Base-by-base conservation (phyloP, 2,888 invertebrate genomes). In the Loripinus fragilis region DNA sequence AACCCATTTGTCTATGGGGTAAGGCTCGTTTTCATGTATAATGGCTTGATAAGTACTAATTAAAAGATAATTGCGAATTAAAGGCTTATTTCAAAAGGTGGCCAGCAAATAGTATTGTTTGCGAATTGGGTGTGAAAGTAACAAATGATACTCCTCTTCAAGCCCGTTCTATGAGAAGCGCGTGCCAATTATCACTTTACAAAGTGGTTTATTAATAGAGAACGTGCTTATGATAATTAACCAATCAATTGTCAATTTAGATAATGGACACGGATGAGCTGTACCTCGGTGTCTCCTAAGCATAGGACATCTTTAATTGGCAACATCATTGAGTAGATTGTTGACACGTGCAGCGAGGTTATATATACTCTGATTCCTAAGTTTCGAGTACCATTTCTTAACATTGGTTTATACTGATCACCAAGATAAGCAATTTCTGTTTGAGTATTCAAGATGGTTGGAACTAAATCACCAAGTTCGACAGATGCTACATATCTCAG, bases 231-330 rank as follows among this genome's bases (percentile, higher is more conserved):
- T 10, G 8, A 12, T 23, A 60, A 60, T 60, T 60, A 60, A 33
- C 33, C 60, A 60, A 60, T 60, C 33, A 60, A 33, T 60, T 1
- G 3, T 20, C 30, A 20, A 33, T 60, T 60, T 7, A 60, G 33
- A 60, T 60, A 60, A 60, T 33, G 60, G 30, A 30, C 60, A 60
- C 33, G 60, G 60, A 30, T 33, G 60, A 60, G 60, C 10, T 17
- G 33, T 28, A 12, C 60, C 33, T 60, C 33, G 12, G 33, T 33
- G 60, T 60, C 60, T 60, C 20, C 2, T 20, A 12, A 28, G 33
- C 17, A 30, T 17, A 28, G 60, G 60, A 60, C 60, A 12, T 60
- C 60, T 60, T 60, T 60, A 60, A 60, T 60, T 60, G 33, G 20
- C 60, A 20, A 60, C 17, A 60, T 60, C 60, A 30, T 33, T 60